Conservation (phyloP, 30 jellyfish, hydroid and myxozoan genomes). For the Pelagia noctiluca region DNA sequence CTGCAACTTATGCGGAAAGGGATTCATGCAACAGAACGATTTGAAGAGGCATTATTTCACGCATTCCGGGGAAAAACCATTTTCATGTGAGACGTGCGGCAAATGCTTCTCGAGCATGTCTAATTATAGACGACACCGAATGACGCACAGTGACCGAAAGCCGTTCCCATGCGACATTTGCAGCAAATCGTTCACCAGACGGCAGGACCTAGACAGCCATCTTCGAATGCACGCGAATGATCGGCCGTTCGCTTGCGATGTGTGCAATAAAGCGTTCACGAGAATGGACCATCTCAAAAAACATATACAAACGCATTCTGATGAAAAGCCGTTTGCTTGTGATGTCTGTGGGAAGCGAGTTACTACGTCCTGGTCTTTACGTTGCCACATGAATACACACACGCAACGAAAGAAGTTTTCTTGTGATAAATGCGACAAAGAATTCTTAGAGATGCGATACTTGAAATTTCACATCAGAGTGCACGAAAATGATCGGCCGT, state of each 20-base stretch:
- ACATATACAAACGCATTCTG: constrained; percentile 61
- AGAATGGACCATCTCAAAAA: constrained; percentile 57
- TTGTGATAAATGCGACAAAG: constrained; percentile 43
- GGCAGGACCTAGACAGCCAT: constrained; percentile 65
- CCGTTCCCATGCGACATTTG: constrained; percentile 58
- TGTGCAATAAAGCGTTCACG: constrained; percentile 60
- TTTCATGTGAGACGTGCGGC: constrained; percentile 51
- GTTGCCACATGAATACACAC: constrained; percentile 66
- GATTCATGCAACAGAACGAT: constrained; percentile 68
- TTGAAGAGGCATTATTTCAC: constrained; percentile 49
- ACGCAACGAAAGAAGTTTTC: constrained; percentile 34
- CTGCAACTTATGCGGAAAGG: constrained; percentile 48
- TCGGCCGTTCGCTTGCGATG: constrained; percentile 58
- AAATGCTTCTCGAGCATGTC: constrained; percentile 59
- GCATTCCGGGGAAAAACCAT: constrained; percentile 71
- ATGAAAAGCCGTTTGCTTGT: constrained; percentile 54
- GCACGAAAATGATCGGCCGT: constrained; percentile 73
- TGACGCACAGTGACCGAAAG: constrained; percentile 48
- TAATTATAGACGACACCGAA: constrained; percentile 57
- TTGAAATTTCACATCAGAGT: constrained; percentile 58
- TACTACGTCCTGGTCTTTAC: constrained; percentile 68
- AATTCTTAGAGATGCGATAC: constrained; percentile 59
- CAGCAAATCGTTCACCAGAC: constrained; percentile 36
- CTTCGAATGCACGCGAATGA: constrained; percentile 64
- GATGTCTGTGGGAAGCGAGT: constrained; percentile 75